Base-by-base conservation (phyloP, 1,140 invertebrate genomes). In the Heliconius nattereri region DNA sequence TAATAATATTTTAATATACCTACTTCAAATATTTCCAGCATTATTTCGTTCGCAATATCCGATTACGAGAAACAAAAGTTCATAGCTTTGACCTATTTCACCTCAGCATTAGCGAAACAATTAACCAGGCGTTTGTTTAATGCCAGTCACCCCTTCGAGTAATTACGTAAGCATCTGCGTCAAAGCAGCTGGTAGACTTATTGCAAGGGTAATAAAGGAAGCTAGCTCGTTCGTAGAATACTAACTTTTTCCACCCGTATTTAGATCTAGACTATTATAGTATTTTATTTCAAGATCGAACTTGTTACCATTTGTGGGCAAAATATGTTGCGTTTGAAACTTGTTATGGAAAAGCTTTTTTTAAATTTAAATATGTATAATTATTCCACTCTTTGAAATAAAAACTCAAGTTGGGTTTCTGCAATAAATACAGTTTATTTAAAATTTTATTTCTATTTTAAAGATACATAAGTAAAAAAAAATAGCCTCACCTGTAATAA, bases 191-290 rank as follows among this genome's bases (percentile, higher is more conserved):
- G 89, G 82, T 78, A 78, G 82, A 84, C 85, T 84, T 85, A 88
- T 87, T 89, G 83, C 86, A 75, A 81, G 83, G 81, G 88, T 84
- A 87, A 88, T 87, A 90, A 90, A 88, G 89, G 89, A 89, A 90
- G 85, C 82, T 76, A 81, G 85, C 76, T 79, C 84, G 81, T 80
- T 86, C 83, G 81, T 86, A 85, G 88, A 87, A 90, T 90, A 81
- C 85, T 85, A 82, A 84, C 77, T 75, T 84, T 86, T 89, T 86
- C 81, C 82, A 78, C 77, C 73, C 77, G 79, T 85, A 83, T 84
- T 88, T 85, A 86, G 82, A 78, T 84, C 82, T 85, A 85, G 81
- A 82, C 80, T 70, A 85, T 45, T 45, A 45, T 82, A 81, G 85
- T 84, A 79, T 78, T 75, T 75, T 75, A 16, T 45, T 45, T 45